Evolutionary conservation across 2,888 invertebrate species (phyloP).

Genomic region (Cyclophora punctaria): DNA sequence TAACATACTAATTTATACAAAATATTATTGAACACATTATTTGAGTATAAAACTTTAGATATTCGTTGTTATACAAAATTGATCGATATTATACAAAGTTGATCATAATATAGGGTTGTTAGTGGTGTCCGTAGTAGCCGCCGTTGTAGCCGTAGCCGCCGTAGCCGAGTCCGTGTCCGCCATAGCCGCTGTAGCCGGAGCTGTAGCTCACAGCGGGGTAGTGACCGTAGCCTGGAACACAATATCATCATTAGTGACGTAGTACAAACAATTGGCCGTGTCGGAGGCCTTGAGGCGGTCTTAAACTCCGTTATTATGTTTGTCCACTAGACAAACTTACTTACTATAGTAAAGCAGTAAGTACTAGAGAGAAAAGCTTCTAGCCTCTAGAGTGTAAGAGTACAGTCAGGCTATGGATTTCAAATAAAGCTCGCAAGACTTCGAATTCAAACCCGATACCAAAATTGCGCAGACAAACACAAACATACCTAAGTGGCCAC

Average conservation of each 20-base stretch:
- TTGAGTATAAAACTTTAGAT: neutral
- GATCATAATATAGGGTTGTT: constrained; percentile 13
- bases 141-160: constrained; percentile 14
- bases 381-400: neutral
- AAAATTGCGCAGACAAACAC: too few relatives aligned
- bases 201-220: constrained; percentile 35
- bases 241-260: constrained; percentile 15
- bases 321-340: neutral
- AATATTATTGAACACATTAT: constrained; percentile 8
- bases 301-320: neutral
- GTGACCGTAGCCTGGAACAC: constrained; percentile 31
- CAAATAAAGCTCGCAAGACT: too few relatives aligned
- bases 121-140: constrained; percentile 40
- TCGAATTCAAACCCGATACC: too few relatives aligned
- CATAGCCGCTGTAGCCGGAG: constrained; percentile 15
- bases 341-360: neutral
- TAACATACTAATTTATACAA: neutral
- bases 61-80: neutral
- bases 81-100: neutral
- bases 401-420: too few relatives aligned
- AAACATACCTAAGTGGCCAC: too few relatives aligned
- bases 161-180: neutral
- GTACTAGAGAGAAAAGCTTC: neutral
- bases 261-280: neutral
- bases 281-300: neutral